These are phyloP conservation scores for Brachionus angularis DNA, from an alignment of 1,140 invertebrate species.

Conservation along the genomic window DNA sequence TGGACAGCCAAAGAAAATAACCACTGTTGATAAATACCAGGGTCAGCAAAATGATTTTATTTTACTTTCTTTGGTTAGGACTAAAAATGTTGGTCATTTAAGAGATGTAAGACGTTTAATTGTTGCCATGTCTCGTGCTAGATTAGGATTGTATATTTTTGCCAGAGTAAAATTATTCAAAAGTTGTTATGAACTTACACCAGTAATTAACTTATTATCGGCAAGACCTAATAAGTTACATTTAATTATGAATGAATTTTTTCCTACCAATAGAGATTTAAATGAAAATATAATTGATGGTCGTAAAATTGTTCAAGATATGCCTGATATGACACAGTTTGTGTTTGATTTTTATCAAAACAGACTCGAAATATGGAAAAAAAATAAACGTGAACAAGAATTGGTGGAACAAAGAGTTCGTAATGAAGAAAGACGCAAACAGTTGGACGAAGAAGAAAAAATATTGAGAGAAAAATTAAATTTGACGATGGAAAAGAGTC, in stretches of 20 bases:
- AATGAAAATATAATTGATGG: neutral
- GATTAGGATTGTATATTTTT: slow-evolving; percentile 95
- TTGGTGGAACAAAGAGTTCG: neutral
- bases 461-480: slow-evolving; percentile 30
- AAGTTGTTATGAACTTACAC: slow-evolving; percentile 86
- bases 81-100: slow-evolving; percentile 90
- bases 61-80: slow-evolving; percentile 87
- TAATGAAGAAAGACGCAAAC: slow-evolving; percentile 4
- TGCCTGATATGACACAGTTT: slow-evolving; percentile 41
- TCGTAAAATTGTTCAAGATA: neutral
- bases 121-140: slow-evolving; percentile 93
- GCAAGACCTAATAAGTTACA: slow-evolving; percentile 27
- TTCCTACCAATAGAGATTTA: neutral
- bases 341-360: slow-evolving; percentile 43
- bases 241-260: slow-evolving; percentile 16
- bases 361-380: slow-evolving; percentile 16
- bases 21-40: slow-evolving; percentile 97
- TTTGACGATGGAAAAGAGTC: neutral
- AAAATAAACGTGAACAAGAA: slow-evolving; percentile 9
- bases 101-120: slow-evolving; percentile 90
- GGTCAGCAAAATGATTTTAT: slow-evolving; percentile 99
- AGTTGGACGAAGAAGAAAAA: slow-evolving; percentile 36
- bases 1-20: slow-evolving; percentile 85
- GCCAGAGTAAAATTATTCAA: slow-evolving; percentile 83
- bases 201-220: slow-evolving; percentile 20